Base-by-base conservation (phyloP, 2,797 vertebrate genomes). In the Semaprochilodus insignis region DNA sequence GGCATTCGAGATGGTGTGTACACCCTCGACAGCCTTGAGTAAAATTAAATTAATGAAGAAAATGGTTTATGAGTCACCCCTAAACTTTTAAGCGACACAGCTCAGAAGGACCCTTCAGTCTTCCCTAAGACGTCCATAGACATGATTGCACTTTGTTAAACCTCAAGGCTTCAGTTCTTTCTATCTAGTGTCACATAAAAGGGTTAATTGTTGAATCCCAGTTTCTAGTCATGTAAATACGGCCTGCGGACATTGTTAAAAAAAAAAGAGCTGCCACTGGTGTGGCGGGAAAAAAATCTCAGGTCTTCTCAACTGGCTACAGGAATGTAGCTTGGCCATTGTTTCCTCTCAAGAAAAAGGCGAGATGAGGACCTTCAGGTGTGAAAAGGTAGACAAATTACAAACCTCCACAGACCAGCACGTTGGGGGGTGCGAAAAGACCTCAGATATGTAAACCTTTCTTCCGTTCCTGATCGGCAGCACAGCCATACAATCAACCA, bases 391-490 rank as follows among this genome's bases (percentile, higher is more conserved):
- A 74, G 78, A 77, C 67, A 86, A 81, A 86, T 88, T 88, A 81
- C 81, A 62, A 81, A 66, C 78, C 75, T 83, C 62, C 77, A 78
- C 34, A 77, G 74, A 81, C 66, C 44, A 57, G 77, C 71, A 81
- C 54, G 67, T 65, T 81, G 70, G 27, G 57, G 36, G 69, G 69
- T 17, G 40, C 21, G 21, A 25, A 78, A 60, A 48, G 48, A 80
- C 91, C 87, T 92, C 87, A 90, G 91, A 92, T 90, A 93, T 94
- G 91, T 92, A 93, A 93, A 94, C 81, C 90, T 91, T 87, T 92
- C 91, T 89, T 90, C 86, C 85, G 88, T 91, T 89, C 90, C 91
- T 91, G 90, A 92, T 89, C 88, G 84, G 85, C 88, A 83, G 86
- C 84, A 89, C 86, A 86, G 91, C 90, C 89, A 90, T 90, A 91